Base-by-base conservation (phyloP, 2,113 vertebrate species). In the Theristicus caerulescens region DNA sequence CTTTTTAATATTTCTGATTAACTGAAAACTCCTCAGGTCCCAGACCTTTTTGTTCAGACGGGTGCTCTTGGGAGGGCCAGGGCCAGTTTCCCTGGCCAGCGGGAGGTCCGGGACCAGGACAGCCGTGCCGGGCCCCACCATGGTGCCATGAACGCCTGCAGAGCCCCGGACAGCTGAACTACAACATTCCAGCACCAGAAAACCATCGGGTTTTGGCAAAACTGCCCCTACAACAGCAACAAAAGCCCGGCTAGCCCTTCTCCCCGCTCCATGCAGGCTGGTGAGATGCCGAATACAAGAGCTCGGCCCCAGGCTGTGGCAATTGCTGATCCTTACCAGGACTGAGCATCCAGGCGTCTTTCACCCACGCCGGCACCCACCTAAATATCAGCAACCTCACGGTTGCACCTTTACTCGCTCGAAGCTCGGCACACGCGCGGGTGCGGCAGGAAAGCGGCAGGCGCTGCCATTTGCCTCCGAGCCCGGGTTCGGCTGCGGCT, bases 171-270 rank as follows among this genome's bases (percentile, higher is more conserved):
- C 3, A 38, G 26, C 36, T 52, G 44, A 73, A 84, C 57, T 21
- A 31, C 40, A 62, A 34, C 34, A n/a, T 19, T 44, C 55, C n/a
- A 70, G 40, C 24, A 55, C 44, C 25, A 70, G 40, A 62, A 93
- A 65, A 46, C 3, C 21, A 34, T 3, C 0, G 0, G 0, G 0
- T 1, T 17, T 79, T 58, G 20, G 21, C 42, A 85, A 76, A 90
- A 79, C 10, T 36, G 15, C 12, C 19, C 27, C 38, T 64, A 5
- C 13, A 36, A 24, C 46, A 93, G 52, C 27, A 46, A 29, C 9
- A n/a, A 36, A 51, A 69, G 29, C 64, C 81, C 47, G n/a, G 15
- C 16, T 40, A 42, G 31, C 19, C 26, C 31, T 71, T 18, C 11
- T 24, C 10, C 3, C 16, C 22, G 4, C 6, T 36, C 42, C 12